Conservation (phyloP, 2,113 vertebrate species). For the Chlorodrepanis virens region DNA sequence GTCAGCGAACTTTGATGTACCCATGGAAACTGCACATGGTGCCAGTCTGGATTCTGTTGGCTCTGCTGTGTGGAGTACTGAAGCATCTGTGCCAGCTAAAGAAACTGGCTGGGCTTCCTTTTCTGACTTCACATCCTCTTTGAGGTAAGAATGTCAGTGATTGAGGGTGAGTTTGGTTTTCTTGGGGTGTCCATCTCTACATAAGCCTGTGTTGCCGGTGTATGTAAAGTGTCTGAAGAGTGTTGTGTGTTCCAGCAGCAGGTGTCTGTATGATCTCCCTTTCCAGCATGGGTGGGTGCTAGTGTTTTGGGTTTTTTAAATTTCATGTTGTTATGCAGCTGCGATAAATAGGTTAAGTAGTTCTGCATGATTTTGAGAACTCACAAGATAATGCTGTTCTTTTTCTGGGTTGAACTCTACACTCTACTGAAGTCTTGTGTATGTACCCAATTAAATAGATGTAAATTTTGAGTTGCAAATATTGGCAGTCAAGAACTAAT, state of each 20-base stretch:
- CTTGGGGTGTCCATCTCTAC: not conserved
- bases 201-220: not conserved
- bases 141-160: constrained; percentile 73
- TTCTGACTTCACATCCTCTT: constrained; percentile 83
- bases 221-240: not conserved
- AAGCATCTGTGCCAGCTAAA: constrained; percentile 73
- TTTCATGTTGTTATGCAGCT: not conserved
- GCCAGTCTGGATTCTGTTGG: constrained; percentile 74
- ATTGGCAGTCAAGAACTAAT: not conserved
- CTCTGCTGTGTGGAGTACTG: constrained; percentile 85
- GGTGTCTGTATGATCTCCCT: not conserved
- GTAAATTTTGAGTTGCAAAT: not conserved
- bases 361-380: not conserved
- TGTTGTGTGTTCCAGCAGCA: rapidly evolving
- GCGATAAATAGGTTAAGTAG: not conserved
- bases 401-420: not conserved
- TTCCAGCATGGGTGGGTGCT: not conserved
- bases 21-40: constrained; percentile 90
- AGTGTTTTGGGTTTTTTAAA: not conserved
- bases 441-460: not conserved
- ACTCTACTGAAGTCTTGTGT: not conserved
- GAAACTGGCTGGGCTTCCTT: constrained; percentile 94
- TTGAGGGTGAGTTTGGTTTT: not conserved
- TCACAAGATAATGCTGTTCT: not conserved
- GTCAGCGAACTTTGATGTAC: constrained; percentile 94